Evolutionary conservation across 2,113 vertebrate genomes (phyloP).

Genomic region (Pithys albifrons): DNA sequence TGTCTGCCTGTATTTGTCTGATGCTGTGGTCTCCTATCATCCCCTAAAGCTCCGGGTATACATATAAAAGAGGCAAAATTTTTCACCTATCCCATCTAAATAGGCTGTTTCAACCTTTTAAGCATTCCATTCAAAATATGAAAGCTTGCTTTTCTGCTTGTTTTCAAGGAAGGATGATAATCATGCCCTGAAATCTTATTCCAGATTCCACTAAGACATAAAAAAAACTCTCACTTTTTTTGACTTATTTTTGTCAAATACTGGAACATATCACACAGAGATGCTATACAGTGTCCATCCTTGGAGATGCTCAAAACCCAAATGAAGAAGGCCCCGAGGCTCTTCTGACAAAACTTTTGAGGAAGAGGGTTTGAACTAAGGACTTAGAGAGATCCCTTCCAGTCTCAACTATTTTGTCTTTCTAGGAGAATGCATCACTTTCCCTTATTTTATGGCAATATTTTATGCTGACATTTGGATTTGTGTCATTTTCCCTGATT

Average conservation of each 20-base stretch:
- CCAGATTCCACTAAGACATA: not conserved
- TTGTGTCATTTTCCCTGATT: not conserved
- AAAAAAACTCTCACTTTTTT: not conserved
- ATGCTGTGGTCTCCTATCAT: not conserved
- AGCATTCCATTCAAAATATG: not conserved
- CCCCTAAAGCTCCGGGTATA: not conserved
- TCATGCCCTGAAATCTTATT: not conserved
- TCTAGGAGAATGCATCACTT: not conserved
- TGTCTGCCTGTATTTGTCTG: not conserved
- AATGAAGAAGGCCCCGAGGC: not conserved
- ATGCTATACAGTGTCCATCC: not conserved
- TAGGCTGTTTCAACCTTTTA: not conserved
- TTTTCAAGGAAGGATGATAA: not conserved
- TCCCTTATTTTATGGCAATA: not conserved
- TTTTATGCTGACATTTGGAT: not conserved
- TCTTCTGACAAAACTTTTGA: not conserved
- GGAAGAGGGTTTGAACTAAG: not conserved
- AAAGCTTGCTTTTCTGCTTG: not conserved
- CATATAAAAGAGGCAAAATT: not conserved
- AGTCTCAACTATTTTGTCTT: not conserved
- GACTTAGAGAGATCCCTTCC: not conserved
- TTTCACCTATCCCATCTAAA: not conserved
- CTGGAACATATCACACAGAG: not conserved
- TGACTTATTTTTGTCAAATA: not conserved
- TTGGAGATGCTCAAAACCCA: not conserved